Evolutionary conservation across 92 coral and sea anemone genomes (phyloP).

Genomic region (Zoanthus sansibaricus): DNA sequence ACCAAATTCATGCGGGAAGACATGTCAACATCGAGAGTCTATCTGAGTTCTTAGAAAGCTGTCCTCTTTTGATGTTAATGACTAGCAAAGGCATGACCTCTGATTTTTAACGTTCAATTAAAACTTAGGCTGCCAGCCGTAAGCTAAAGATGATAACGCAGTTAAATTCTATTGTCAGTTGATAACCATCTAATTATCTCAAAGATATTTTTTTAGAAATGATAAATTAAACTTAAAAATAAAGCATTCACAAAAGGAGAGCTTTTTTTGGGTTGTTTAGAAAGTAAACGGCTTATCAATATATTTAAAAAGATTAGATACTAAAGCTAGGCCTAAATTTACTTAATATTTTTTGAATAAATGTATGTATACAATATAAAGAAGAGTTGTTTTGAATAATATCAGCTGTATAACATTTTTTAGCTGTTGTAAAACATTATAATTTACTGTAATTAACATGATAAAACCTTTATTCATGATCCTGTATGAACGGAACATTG

Average conservation of each 20-base stretch:
- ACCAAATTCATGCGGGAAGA: not conserved
- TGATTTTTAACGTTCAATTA: not conserved
- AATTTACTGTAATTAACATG: not conserved
- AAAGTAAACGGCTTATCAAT: not conserved
- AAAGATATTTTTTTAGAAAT: slow-evolving; percentile 13
- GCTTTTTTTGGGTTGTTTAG: not conserved
- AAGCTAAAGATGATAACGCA: not conserved
- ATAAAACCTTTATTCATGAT: not conserved
- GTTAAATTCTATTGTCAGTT: not conserved
- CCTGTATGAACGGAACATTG: not conserved
- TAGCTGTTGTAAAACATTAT: not conserved
- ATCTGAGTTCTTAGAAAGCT: not conserved
- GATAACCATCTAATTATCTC: not conserved
- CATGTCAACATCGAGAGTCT: not conserved
- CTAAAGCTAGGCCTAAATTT: not conserved
- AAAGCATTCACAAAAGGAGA: not conserved
- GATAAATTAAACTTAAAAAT: not conserved
- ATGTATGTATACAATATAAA: not conserved
- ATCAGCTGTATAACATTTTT: no score
- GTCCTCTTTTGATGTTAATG: not conserved
- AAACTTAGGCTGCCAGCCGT: not conserved
- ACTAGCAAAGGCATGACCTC: not conserved
- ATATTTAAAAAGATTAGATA: not conserved
- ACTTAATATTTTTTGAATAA: not conserved
- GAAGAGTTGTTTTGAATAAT: not conserved